Base-by-base conservation (phyloP, 2,797 vertebrate species). In the Selene dorsalis region DNA sequence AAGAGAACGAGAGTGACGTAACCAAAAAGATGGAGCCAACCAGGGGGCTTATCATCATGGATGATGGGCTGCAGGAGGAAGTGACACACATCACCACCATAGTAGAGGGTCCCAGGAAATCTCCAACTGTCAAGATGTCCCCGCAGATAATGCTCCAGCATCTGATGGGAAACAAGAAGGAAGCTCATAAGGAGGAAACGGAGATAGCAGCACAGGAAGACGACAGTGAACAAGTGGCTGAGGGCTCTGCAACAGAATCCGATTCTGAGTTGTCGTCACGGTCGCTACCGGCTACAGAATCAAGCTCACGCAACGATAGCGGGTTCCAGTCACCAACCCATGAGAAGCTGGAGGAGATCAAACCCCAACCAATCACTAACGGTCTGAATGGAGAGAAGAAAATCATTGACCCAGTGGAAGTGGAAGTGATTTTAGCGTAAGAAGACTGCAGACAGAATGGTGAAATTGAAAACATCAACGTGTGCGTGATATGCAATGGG, bases 281-380 rank as follows among this genome's bases (percentile, higher is more conserved):
- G 26, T 30, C 62, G 0, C 65, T 50, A 0, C 12, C 32, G 14
- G 48, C 24, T 0, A 77, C 71, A 18, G 84, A 89, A 70, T 90
- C 84, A n/a, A 67, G 74, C 76, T 80, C 71, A 0, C 68, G 8
- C 0, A 64, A 87, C 0, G 92, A 93, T 73, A 94, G 69, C 9
- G 91, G 93, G 12, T 88, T 84, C 58, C 94, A 88, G 50, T 93
- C 94, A 0, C 89, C 88, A 0, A 85, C 87, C 68, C 77, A 50
- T 0, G 86, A 88, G 0, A 89, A 79, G 18, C 67, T 72, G 0
- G 88, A 93, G 9, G 90, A 83, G n/a, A 68, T 0, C 0, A 28
- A 84, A 1, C 22, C 77, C 56, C 60, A 67, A 6, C 73, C 65
- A 0, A 43, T 91, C 57, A 60, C 55, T 7, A 91, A 92, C 0